These are phyloP conservation scores for Mycalesis mineus DNA, from an alignment of 2,888 invertebrate species.

Conservation along the genomic window DNA sequence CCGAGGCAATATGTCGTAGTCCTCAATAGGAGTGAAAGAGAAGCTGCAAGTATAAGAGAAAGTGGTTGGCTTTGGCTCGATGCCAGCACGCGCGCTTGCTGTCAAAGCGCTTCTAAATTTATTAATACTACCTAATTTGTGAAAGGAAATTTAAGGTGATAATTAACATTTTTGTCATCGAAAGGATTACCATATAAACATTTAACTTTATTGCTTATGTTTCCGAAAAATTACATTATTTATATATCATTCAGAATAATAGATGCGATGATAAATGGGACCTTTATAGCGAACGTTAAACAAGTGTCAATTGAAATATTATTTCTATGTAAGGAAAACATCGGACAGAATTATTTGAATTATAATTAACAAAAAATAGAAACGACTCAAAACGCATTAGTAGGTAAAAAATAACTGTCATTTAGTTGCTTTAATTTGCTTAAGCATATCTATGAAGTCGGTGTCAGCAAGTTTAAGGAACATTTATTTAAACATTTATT, in stretches of 20 bases:
- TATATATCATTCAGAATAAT: conserved; percentile 27
- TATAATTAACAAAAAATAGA: too few relatives aligned
- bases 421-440: too few relatives aligned
- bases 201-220: conserved; percentile 45
- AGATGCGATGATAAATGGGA: conserved; percentile 5
- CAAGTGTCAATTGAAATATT: conserved; percentile 9
- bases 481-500: too few relatives aligned
- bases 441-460: too few relatives aligned
- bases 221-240: conserved; percentile 39
- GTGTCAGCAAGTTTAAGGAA: too few relatives aligned
- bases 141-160: conserved; percentile 59
- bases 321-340: conserved; percentile 4
- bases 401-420: too few relatives aligned
- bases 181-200: conserved; percentile 52
- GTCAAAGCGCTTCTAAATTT: conserved; percentile 59
- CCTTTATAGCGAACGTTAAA: background rate
- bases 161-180: conserved; percentile 69
- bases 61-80: conserved; percentile 56
- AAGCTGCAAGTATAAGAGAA: conserved; percentile 54
- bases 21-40: conserved; percentile 42
- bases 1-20: conserved; percentile 63
- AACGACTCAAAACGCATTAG: too few relatives aligned
- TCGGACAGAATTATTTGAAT: background rate
- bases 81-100: conserved; percentile 49
- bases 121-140: conserved; percentile 65